Conservation (phyloP, 2,797 vertebrate species). For the Gymnothorax reevesii region DNA sequence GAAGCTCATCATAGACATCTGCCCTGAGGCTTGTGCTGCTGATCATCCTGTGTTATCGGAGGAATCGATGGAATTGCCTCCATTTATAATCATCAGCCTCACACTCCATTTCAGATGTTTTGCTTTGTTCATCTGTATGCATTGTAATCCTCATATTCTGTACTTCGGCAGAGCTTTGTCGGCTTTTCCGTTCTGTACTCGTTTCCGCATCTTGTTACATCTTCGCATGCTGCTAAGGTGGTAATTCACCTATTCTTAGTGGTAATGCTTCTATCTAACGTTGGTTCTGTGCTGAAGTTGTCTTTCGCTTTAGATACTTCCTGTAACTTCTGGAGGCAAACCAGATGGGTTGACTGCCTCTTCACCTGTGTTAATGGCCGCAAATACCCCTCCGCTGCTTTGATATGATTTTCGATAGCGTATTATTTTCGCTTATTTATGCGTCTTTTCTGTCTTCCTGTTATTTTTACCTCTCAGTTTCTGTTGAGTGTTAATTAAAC, state of each 20-base stretch:
- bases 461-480: too few species aligned
- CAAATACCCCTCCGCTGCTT: too few species aligned
- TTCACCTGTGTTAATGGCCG: too few species aligned
- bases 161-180: background rate
- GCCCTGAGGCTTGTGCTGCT: constrained; percentile 21
- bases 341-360: too few species aligned
- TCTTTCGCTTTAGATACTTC: too few species aligned
- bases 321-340: too few species aligned
- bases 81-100: constrained; percentile 41
- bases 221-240: background rate
- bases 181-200: background rate
- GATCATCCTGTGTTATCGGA: constrained; percentile 38
- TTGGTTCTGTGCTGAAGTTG: too few species aligned
- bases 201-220: background rate
- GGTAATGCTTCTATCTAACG: background rate
- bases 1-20: constrained; percentile 35
- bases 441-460: too few species aligned
- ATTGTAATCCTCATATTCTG: background rate
- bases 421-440: too few species aligned
- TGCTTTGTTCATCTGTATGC: constrained; percentile 18
- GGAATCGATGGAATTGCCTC: constrained; percentile 30
- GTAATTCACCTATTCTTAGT: background rate
- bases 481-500: too few species aligned
- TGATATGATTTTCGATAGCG: too few species aligned
- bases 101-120: constrained; percentile 28